These are phyloP conservation scores for Nothocercus nigrocapillus DNA, from an alignment of 2,113 vertebrate genomes.

Conservation along the genomic window DNA sequence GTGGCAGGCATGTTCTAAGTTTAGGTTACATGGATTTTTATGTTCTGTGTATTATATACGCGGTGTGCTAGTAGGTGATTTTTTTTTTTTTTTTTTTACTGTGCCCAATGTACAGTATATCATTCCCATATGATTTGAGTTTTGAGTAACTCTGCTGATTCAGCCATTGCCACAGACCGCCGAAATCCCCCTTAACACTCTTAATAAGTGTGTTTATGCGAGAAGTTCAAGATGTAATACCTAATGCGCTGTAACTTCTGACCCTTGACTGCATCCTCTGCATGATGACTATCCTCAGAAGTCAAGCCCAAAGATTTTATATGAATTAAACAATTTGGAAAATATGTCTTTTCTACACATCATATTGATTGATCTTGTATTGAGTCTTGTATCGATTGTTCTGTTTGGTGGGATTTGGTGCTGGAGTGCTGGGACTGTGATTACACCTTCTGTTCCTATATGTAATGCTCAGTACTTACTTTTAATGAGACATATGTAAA, in stretches of 20 bases:
- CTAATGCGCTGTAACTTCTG: not conserved
- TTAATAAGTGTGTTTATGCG: not conserved
- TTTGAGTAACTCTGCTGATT: not conserved
- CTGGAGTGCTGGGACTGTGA: not conserved
- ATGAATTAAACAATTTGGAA: not conserved
- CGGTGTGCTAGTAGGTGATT: not conserved
- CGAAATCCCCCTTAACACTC: not conserved
- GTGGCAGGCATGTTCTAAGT: not conserved
- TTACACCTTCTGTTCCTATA: not conserved
- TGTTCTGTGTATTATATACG: not conserved
- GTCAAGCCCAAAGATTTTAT: not conserved
- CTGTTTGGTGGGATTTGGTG: not conserved
- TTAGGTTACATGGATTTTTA: not conserved
- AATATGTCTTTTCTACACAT: not conserved
- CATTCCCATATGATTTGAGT: not conserved
- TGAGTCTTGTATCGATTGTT: conserved; percentile 12
- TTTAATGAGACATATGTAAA: not conserved
- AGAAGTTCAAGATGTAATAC: not conserved
- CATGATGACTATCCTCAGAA: not conserved
- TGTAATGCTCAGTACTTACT: not conserved
- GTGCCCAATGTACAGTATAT: not conserved
- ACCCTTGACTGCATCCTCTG: not conserved
- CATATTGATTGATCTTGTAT: not conserved
- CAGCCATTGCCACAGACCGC: not conserved
- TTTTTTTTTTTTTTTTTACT: not conserved